Evolutionary conservation across 2,888 invertebrate species (phyloP), one percentile per base, ranked within the genome.

Genomic region (Amblyjoppa fuscipennis): DNA sequence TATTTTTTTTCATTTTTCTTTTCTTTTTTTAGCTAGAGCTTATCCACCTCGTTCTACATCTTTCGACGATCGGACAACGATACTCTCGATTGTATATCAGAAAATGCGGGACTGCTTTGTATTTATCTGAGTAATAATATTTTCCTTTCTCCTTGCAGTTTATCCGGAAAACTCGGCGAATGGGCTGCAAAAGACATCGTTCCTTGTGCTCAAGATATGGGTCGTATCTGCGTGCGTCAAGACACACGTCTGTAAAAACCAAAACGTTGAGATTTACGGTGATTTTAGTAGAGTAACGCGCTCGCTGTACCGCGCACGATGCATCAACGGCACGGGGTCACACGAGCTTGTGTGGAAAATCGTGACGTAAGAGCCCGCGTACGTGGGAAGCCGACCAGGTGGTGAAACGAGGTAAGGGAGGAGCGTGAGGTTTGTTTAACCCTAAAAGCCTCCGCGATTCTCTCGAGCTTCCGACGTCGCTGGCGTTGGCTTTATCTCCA

Each of bases 371-470:
- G 84, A 82, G 73, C 59, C 87, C 78, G 28, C 66, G 56, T 69
- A 74, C 89, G 90, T 91, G 91, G 87, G 91, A 92, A 91, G 81
- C 83, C 70, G 85, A 78, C 76, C 91, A 89, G 84, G 87, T 90
- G 90, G 76, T 80, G 82, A 87, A 83, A 83, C 74, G 81, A 51
- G 69, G 81, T 85, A 87, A 89, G 88, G 88, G 25, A 74, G 16
- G 86, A 89, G 90, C 88, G 87, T 87, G 83, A 89, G 88, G 90
- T 91, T 91, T 91, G 89, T 86, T 91, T 90, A 91, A 91, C 87
- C 91, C 89, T 89, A 89, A 90, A 90, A 89, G 88, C 87, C 83
- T 88, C 81, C 83, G 71, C 77, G 69, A 49, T 61, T 70, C 70
- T 70, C 61, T 5, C 59, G 31, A 49, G 20, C 45, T 70, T 11